Conservation (phyloP, 2,797 vertebrate genomes). For the Oreochromis grahami region DNA sequence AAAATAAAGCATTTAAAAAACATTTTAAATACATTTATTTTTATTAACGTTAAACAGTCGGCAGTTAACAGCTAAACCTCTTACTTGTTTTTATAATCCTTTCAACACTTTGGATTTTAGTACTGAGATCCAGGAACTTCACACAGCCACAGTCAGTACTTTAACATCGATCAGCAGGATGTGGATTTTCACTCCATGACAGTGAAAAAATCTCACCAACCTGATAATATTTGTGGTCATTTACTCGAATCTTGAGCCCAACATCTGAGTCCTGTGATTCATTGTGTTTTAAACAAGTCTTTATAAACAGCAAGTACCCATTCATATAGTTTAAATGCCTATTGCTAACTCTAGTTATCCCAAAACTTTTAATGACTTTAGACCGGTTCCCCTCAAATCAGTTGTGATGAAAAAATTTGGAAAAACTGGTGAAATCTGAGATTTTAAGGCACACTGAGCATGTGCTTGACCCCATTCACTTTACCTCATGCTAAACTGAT, state of each 20-base stretch:
- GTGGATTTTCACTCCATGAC: neutral
- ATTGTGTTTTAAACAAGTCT: neutral
- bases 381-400: neutral
- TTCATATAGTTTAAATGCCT: neutral
- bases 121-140: neutral
- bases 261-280: neutral
- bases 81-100: neutral
- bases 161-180: neutral
- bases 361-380: neutral
- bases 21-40: neutral
- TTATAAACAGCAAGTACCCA: neutral
- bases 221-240: neutral
- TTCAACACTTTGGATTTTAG: neutral
- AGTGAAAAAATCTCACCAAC: neutral
- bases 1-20: neutral
- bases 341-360: neutral
- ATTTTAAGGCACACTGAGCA: neutral
- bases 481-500: neutral
- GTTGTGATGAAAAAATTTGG: neutral
- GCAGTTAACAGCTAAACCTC: neutral
- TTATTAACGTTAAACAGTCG: neutral
- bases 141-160: neutral
- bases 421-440: rapidly evolving
- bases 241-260: neutral
- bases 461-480: neutral